These are phyloP conservation scores for Nomada ferruginata DNA, from an alignment of 2,888 invertebrate genomes.

Conservation along the genomic window DNA sequence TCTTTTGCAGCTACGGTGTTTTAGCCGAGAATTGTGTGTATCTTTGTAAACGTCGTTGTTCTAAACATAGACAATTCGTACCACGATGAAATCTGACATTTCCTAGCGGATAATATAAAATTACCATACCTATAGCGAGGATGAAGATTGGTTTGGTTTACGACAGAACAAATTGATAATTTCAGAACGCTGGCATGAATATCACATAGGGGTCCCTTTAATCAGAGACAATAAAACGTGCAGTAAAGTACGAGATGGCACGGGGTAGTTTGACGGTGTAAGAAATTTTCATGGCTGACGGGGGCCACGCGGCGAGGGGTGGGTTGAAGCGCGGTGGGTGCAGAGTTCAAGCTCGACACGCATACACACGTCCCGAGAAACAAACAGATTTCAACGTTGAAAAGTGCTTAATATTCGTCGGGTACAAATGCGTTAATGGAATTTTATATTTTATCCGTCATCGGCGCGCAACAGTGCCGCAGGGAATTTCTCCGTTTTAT, in stretches of 20 bases:
- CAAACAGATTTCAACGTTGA: too few relatives aligned
- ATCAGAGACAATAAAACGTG: slow-evolving; percentile 56
- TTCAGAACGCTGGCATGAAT: neutral
- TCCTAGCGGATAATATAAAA: neutral
- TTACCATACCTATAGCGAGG: neutral
- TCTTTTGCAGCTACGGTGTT: neutral
- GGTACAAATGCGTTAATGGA: slow-evolving; percentile 22
- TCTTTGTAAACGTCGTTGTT: neutral
- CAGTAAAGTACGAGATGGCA: slow-evolving; percentile 44
- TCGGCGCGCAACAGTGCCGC: neutral
- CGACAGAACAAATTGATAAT: neutral
- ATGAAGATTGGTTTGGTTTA: neutral
- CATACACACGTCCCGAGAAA: neutral
- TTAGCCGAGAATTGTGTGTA: neutral
- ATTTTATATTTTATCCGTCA: slow-evolving; percentile 17
- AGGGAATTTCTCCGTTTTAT: neutral
- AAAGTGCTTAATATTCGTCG: neutral
- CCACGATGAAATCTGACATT: neutral
- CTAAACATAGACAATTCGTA: neutral
- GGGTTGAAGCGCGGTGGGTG: slow-evolving; percentile 43
- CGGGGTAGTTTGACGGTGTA: slow-evolving; percentile 21
- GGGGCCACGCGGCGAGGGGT: slow-evolving; percentile 42
- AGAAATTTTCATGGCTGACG: slow-evolving; percentile 56
- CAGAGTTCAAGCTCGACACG: slow-evolving; percentile 6
- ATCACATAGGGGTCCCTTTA: slow-evolving; percentile 43